phyloP scores from a whole-genome alignment of 2,888 invertebrate genomes.

The Nephrotoma appendiculata region DNA sequence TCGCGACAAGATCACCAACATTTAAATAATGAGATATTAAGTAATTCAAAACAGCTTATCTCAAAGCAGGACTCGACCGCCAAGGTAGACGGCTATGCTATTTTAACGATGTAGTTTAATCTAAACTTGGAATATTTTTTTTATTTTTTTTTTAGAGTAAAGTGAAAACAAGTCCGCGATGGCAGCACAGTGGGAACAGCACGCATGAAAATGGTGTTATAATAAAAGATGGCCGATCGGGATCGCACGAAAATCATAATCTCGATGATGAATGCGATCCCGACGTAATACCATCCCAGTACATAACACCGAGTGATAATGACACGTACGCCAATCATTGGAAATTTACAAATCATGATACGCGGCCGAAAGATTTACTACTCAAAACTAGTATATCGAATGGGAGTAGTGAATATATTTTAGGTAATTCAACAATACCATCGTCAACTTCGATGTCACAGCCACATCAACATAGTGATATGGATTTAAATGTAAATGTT shows the following conservation, averaged over 20 bases:
- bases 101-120: too few species aligned
- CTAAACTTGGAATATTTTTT: neutral
- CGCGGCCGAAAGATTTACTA: slow-evolving; percentile 13
- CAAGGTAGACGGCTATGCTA: slow-evolving; percentile 1
- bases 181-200: neutral
- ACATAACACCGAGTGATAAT: slow-evolving; percentile 20
- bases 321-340: neutral
- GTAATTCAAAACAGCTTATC: slow-evolving; percentile 9
- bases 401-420: neutral
- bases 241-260: neutral
- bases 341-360: slow-evolving; percentile 12
- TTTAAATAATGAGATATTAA: slow-evolving; percentile 5
- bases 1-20: neutral
- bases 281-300: slow-evolving; percentile 50
- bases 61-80: slow-evolving; percentile 3
- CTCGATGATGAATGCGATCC: slow-evolving; percentile 32
- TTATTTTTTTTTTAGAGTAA: neutral
- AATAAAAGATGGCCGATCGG: neutral
- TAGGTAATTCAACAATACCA: neutral
- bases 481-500: slow-evolving; percentile 58
- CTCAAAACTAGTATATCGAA: slow-evolving; percentile 8
- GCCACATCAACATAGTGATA: neutral
- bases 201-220: neutral
- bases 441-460: neutral
- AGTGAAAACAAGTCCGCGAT: neutral